phyloP scores from a whole-genome alignment of 1,140 invertebrate species.

The Cydia splendana region DNA sequence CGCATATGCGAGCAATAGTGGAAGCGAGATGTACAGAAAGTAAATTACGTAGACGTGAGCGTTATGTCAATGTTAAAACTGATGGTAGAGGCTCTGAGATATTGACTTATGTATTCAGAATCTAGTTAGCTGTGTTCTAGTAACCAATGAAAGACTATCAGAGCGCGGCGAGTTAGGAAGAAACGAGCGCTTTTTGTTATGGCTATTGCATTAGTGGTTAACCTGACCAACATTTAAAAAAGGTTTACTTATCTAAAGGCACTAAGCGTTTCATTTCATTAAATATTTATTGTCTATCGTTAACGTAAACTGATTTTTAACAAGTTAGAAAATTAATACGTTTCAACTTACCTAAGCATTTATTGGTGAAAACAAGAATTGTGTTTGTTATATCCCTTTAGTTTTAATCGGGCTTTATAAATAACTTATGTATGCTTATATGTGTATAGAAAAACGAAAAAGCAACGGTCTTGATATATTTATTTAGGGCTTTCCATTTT shows the following conservation, averaged over 20 bases:
- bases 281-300: not conserved
- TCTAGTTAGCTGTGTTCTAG: not conserved
- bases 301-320: not conserved
- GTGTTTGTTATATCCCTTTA: too few relatives aligned
- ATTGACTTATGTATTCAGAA: conserved; percentile 4
- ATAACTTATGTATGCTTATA: too few relatives aligned
- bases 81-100: too few relatives aligned
- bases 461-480: too few relatives aligned
- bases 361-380: too few relatives aligned
- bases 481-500: too few relatives aligned
- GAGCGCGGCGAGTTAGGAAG: conserved; percentile 12
- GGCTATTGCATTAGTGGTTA: conserved; percentile 17
- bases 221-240: not conserved
- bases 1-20: too few relatives aligned
- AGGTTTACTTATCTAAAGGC: not conserved
- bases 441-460: too few relatives aligned
- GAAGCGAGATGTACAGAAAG: too few relatives aligned
- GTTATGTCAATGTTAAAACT: too few relatives aligned
- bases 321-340: not conserved
- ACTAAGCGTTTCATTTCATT: not conserved
- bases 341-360: not conserved
- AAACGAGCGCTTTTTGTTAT: conserved; percentile 12
- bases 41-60: too few relatives aligned
- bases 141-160: conserved; percentile 3
- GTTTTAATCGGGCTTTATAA: too few relatives aligned